Base-by-base conservation (phyloP, 64 coral and sea anemone genomes). In the Trachythela sp. region DNA sequence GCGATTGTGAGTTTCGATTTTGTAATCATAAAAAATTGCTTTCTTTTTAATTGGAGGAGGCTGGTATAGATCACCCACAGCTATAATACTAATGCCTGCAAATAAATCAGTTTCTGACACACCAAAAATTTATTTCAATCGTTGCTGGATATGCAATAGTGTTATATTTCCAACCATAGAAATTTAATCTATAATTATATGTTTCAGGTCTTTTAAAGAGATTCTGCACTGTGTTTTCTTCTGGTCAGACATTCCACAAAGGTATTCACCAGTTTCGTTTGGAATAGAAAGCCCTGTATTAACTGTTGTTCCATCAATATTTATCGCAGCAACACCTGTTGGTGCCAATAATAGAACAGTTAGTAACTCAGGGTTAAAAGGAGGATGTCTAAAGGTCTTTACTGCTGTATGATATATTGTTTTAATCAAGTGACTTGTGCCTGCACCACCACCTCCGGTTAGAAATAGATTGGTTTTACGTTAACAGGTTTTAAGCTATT, bases 101-200 rank as follows among this genome's bases (percentile, higher is more conserved):
- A 91, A 91, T 15, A 87, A 17, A 48, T 80, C 2, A 10, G 84
- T 68, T 9, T 48, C 60, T 35, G 85, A 34, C 49, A 84, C 71
- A 9, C 40, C 64, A 87, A 91, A 91, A 54, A 91, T 83, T 75
- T 91, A 84, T 43, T 91, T 76, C 6, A 87, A 72, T 54, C 85
- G 86, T 33, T 77, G 90, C 36, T 91, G 90, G 24, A 91, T 87
- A 40, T 91, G 58, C 14, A 91, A 17, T 48, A 91, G 70, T 22
- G 31, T 75, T 18, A 7, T 86, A 39, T 92, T 92, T 22, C 70
- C 86, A 88, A 92, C 86, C 91, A 92, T 92, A 26, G 86, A 92
- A 58, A 92, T 88, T 84, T 92, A 85, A 92, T 92, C 91, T 37
- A 88, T 92, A 20, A 92, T 92, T n/a, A 92, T 41, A 48, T 88